Percentiles rank a stretch among this genome's conserved stretches.
phyloP scores from a whole-genome alignment of 53 echinoderm and acorn worm genomes.

The Actinopyga echinites region DNA sequence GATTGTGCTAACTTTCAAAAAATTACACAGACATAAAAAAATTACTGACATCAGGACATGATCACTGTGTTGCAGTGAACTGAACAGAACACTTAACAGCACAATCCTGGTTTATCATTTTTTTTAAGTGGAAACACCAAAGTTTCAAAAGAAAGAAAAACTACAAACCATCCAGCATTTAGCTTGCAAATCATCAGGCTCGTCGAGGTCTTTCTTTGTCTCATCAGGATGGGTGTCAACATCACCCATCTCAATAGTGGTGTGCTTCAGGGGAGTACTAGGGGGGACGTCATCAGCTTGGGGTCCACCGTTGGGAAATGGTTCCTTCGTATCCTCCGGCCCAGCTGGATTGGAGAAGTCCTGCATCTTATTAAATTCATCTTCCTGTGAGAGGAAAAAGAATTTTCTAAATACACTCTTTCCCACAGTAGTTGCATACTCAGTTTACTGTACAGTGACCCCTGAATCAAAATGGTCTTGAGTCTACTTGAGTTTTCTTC shows the following conservation, averaged over 20 bases:
- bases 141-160: too few relatives aligned
- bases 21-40: too few relatives aligned
- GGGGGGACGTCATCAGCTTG: neutral
- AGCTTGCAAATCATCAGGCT: neutral
- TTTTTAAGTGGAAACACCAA: too few relatives aligned
- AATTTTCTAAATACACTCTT: neutral
- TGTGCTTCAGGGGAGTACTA: conserved; percentile 18
- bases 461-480: too few relatives aligned
- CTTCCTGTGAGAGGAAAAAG: conserved; percentile 2
- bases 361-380: conserved; percentile 14
- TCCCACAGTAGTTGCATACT: too few relatives aligned
- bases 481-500: too few relatives aligned
- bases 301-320: neutral
- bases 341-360: neutral
- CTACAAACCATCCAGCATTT: neutral
- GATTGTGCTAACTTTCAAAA: too few relatives aligned
- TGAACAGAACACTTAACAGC: too few relatives aligned
- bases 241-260: neutral
- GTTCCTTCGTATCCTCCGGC: neutral
- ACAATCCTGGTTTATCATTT: too few relatives aligned
- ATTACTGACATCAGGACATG: too few relatives aligned
- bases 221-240: neutral
- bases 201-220: neutral
- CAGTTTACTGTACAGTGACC: too few relatives aligned
- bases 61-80: too few relatives aligned